phyloP scores from a whole-genome alignment of 1,140 invertebrate genomes.

The Pogonus chalceus region DNA sequence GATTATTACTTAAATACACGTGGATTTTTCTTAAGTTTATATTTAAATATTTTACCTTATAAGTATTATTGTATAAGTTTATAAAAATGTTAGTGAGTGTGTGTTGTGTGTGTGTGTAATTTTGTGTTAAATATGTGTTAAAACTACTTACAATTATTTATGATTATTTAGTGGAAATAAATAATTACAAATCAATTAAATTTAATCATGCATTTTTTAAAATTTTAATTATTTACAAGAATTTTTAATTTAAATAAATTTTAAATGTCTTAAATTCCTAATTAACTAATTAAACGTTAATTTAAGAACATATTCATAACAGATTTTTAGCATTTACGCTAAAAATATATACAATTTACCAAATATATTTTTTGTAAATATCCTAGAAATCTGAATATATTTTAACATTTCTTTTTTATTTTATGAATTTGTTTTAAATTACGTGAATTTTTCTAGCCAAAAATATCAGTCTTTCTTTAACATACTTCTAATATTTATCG shows the following conservation, averaged over 20 bases:
- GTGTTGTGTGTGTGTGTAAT: too few species aligned
- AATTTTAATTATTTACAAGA: background rate
- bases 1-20: background rate
- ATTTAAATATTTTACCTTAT: too few species aligned
- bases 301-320: slow-evolving; percentile 2
- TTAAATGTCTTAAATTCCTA: background rate
- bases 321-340: slow-evolving; percentile 3
- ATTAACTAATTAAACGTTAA: background rate
- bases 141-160: too few species aligned
- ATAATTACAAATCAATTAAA: too few species aligned
- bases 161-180: too few species aligned
- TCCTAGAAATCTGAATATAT: background rate
- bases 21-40: too few species aligned
- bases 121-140: too few species aligned
- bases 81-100: too few species aligned
- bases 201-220: too few species aligned
- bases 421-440: background rate
- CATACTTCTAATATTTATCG: background rate
- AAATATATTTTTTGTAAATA: slow-evolving; percentile 6
- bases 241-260: background rate
- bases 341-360: slow-evolving; percentile 6
- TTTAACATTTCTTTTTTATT: background rate
- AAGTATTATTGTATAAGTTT: too few species aligned
- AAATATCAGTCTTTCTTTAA: slow-evolving; percentile 4
- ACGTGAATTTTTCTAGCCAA: background rate